phyloP scores from a whole-genome alignment of 1,140 invertebrate species.

The Pissodes strobi region DNA sequence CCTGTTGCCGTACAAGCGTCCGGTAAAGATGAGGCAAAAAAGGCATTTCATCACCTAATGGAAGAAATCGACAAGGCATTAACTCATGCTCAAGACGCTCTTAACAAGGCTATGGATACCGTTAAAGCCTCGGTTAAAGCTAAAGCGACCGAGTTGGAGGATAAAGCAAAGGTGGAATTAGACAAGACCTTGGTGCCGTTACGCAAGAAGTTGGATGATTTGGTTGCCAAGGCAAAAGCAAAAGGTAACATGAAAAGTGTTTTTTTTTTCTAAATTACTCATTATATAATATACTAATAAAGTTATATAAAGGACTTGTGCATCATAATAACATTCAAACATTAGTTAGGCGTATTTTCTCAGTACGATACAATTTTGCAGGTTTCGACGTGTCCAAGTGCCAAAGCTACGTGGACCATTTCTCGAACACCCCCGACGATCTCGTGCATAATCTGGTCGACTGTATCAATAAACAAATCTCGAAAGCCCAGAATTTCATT shows the following conservation, averaged over 20 bases:
- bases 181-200: constrained; percentile 10
- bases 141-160: constrained; percentile 4
- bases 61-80: constrained; percentile 17
- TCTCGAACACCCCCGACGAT: constrained; percentile 16
- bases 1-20: too few species aligned
- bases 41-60: constrained; percentile 11
- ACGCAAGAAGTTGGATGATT: constrained; percentile 13
- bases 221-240: constrained; percentile 4
- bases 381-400: constrained; percentile 15
- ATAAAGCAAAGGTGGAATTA: constrained; percentile 14
- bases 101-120: constrained; percentile 10
- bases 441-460: constrained; percentile 2
- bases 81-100: constrained; percentile 3
- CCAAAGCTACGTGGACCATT: constrained; percentile 8
- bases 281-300: too few species aligned
- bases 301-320: too few species aligned
- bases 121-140: too few species aligned
- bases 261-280: too few species aligned
- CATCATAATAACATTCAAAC: too few species aligned
- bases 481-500: constrained; percentile 4
- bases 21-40: constrained; percentile 17
- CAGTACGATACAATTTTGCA: not conserved
- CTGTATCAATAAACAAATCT: constrained; percentile 14
- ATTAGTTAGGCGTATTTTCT: too few species aligned
- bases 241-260: constrained; percentile 1